Base-by-base conservation (phyloP, 2,888 invertebrate genomes). In the Sarcophaga carnaria region DNA sequence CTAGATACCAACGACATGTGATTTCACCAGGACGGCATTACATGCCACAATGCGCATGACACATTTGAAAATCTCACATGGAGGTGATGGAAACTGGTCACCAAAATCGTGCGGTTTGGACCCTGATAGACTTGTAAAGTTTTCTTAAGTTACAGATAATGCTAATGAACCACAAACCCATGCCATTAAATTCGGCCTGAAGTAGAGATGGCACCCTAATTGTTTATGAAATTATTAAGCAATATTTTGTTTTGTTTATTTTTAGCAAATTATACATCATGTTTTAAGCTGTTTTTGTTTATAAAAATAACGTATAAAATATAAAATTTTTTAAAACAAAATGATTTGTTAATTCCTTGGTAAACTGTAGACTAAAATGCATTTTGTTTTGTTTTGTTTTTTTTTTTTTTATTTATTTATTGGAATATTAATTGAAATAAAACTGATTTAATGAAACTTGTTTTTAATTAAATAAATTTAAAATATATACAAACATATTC, bases 211-310 rank as follows among this genome's bases (percentile, higher is more conserved):
- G 0, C 17, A 4, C 54, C 54, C 54, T 54, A 54, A 54, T 54
- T 54, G 4, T 54, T 54, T 54, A 54, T 17, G 14, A 54, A 17
- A 14, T 54, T 54, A 54, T 54, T 54, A 14, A 54, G 54, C 17
- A 54, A 54, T 62, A 20, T 62, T 69, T 69, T 37, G 2, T 69
- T 25, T 27, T 69, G n/a, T 69, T 69, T 22, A 47, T 69, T 69
- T 69, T 62, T 59, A 59, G n/a, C n/a, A n/a, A n/a, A 59, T 59
- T 59, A 59, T 59, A n/a, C n/a, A 17, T 59, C 59, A 62, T 20
- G 62, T 62, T 62, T 62, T 62, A 37, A 37, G 4, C 54, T 54
- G 14, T 54, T 54, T 49, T 17, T 54, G 54, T 54, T 4, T 54
- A 14, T 54, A 14, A 54, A 17, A 54, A 14, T 14, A 17, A 54